Conservation (phyloP, 53 echinoderm and acorn worm species). For the Temnopleurus reevesii region DNA sequence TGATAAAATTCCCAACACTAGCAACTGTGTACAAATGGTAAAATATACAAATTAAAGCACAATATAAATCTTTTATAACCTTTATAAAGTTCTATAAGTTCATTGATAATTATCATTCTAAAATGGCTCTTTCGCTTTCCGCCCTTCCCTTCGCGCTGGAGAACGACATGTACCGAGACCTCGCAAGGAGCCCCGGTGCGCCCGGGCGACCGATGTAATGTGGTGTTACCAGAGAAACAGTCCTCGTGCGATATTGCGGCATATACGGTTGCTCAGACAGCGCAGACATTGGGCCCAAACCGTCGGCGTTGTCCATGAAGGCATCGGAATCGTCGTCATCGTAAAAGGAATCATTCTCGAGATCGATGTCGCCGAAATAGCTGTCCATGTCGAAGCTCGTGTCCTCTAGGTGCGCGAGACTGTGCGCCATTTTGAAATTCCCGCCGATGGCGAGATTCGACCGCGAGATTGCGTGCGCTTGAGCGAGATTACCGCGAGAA, state of each 20-base stretch:
- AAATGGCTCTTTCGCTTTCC: conserved; percentile 48
- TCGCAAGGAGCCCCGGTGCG: background rate
- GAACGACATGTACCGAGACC: conserved; percentile 81
- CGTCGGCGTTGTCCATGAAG: conserved; percentile 11
- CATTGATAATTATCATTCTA: conserved; percentile 11
- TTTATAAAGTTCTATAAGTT: background rate
- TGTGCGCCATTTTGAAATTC: background rate
- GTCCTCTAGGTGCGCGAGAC: conserved; percentile 23
- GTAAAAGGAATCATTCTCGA: conserved; percentile 33
- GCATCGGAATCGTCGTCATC: conserved; percentile 56
- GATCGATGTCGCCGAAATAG: conserved; percentile 21
- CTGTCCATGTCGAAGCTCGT: conserved; percentile 43
- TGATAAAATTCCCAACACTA: too few species aligned
- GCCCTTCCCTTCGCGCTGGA: conserved; percentile 61
- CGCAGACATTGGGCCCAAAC: conserved; percentile 1
- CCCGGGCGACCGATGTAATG: conserved; percentile 47
- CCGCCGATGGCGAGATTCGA: background rate
- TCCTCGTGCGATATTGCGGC: conserved; percentile 75
- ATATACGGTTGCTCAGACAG: conserved; percentile 65
- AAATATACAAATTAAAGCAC: background rate
- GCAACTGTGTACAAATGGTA: background rate
- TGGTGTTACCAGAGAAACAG: conserved; percentile 81
- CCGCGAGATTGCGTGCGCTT: background rate
- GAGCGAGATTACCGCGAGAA: conserved; percentile 15
- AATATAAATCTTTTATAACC: background rate